Base-by-base conservation (phyloP, 2,113 vertebrate genomes). In the Numenius arquata region DNA sequence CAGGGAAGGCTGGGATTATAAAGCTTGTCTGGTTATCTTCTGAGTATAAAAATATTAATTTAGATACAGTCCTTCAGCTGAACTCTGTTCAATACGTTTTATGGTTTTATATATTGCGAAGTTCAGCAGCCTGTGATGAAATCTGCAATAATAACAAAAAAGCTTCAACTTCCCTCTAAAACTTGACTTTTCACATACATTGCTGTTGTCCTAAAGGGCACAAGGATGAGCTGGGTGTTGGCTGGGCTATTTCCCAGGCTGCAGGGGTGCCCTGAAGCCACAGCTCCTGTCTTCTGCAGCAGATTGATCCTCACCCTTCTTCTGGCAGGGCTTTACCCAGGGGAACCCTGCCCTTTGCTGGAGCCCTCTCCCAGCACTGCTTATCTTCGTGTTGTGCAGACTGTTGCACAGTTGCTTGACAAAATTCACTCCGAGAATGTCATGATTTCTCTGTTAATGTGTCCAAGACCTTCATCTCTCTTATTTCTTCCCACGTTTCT, bases 231-330 rank as follows among this genome's bases (percentile, higher is more conserved):
- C 18, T 0, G 2, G 66, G 12, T 20, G 43, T 20, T 6, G 38
- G 50, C 47, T 19, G 41, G 36, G 62, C 18, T 30, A 0, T 40
- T 66, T 40, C 34, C 38, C 67, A 21, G 34, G 4, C 34, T 7
- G 0, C 4, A 5, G 8, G 4, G 26, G 9, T 63, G 36, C n/a
- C 55, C 25, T 8, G 1, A 23, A 36, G 41, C n/a, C 48, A 50
- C 0, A 0, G 0, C 26, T 34, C 15, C 18, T 13, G 25, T 55
- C 63, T 21, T 15, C 2, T 4, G 11, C 14, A 7, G 34, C 21
- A 15, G 20, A 7, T 23, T 10, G 13, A 9, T 50, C 47, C 52
- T 34, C 30, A 13, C 20, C 47, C 32, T n/a, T 15, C 7, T 34
- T 26, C 53, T 10, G 23, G n/a, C 34, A 36, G 38, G 10, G 45